A percentile compares a stretch with the other conserved stretches of the same genome.
Evolutionary conservation across 2,888 invertebrate genomes (phyloP).

Genomic region (Cyclophora albipunctata): DNA sequence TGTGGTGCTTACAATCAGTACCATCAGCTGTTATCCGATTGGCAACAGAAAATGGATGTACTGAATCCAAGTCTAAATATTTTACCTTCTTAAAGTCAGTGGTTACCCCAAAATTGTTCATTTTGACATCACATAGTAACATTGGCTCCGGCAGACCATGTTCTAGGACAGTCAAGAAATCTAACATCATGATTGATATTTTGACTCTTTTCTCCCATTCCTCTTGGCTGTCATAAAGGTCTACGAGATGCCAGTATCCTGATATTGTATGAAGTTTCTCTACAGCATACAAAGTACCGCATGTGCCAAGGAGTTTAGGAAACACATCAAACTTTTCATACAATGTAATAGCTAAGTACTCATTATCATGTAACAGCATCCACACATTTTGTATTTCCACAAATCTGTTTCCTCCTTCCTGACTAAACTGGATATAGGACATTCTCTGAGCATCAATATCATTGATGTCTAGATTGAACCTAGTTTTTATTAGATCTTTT

Average conservation of each 20-base stretch:
- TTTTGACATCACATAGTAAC: conserved; percentile 80
- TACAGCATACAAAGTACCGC: conserved; percentile 79
- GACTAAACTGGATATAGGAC: conserved; percentile 52
- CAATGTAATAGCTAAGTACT: conserved; percentile 77
- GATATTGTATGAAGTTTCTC: conserved; percentile 77
- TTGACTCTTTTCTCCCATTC: conserved; percentile 76
- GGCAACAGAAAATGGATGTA: conserved; percentile 73
- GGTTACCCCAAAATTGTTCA: conserved; percentile 79
- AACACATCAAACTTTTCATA: conserved; percentile 77
- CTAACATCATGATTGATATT: conserved; percentile 76
- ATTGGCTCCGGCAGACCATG: conserved; percentile 75
- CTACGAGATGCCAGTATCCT: conserved; percentile 65
- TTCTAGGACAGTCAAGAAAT: conserved; percentile 76
- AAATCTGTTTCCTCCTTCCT: conserved; percentile 45
- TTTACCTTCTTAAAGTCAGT: conserved; percentile 68
- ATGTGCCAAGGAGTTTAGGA: conserved; percentile 79
- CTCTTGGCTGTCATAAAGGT: conserved; percentile 65
- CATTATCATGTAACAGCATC: conserved; percentile 79
- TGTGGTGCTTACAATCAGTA: conserved; percentile 69
- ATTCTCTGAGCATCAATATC: conserved; percentile 64
- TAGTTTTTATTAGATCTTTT: conserved; percentile 62
- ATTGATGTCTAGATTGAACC: conserved; percentile 71
- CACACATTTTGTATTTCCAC: conserved; percentile 78
- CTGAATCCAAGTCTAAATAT: conserved; percentile 78
- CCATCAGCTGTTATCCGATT: conserved; percentile 61